These are phyloP conservation scores for Myotis daubentonii DNA, from an alignment of 2,797 vertebrate genomes.

Conservation along the genomic window DNA sequence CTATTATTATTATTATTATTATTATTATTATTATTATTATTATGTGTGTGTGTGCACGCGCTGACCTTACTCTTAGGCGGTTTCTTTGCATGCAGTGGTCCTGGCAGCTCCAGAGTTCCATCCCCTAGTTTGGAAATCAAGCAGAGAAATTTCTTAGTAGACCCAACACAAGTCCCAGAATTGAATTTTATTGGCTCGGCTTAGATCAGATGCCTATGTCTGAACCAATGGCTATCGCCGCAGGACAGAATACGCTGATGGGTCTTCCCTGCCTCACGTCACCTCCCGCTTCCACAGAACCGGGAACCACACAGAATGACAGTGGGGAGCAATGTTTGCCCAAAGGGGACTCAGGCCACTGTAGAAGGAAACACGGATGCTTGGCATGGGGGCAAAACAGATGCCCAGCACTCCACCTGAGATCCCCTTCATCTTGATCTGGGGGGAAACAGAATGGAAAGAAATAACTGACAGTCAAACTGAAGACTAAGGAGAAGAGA, in stretches of 20 bases:
- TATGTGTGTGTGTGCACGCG: neutral
- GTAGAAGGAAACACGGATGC: neutral
- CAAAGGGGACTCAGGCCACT: neutral
- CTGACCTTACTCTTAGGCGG: neutral
- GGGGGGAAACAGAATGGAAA: neutral
- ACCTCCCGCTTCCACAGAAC: neutral
- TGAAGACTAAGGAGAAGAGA: neutral
- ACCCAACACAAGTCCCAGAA: neutral
- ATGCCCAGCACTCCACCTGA: neutral
- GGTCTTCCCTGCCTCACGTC: neutral
- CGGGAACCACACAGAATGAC: neutral
- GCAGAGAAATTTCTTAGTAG: neutral
- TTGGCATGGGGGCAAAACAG: neutral
- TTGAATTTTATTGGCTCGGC: neutral
- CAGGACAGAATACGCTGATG: accelerated
- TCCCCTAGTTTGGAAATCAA: neutral
- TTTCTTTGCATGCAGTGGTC: neutral
- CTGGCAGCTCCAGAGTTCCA: neutral
- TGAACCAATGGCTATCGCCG: neutral
- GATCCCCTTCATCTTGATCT: neutral
- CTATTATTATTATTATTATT: neutral
- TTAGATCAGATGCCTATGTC: neutral
- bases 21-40: no score
- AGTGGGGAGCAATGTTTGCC: neutral
- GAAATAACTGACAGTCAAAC: neutral